Evolutionary conservation across 53 echinoderm and acorn worm genomes (phyloP), one percentile per base, ranked within the genome.

Genomic region (Echinarachnius parma): DNA sequence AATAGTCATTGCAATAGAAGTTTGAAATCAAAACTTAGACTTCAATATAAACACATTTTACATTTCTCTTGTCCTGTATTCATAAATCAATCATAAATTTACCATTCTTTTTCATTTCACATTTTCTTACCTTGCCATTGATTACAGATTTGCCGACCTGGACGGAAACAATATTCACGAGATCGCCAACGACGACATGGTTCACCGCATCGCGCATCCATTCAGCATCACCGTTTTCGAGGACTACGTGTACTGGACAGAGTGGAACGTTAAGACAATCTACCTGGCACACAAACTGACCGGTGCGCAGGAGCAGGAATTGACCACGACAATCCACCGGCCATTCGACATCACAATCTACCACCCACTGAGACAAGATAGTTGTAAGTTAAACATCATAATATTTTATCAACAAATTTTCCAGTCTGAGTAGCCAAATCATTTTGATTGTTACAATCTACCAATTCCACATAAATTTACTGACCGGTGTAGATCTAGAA

Each of bases 261-360:
- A 95, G 67, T 95, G 96, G 96, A 95, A 95, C 32, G 61, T 76
- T 19, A 91, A 87, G 71, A 68, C 53, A 32, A 31, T 95, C 29
- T 87, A 78, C 80, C 84, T 79, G 27, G 96, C 90, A 9, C 74
- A 95, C 67, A 95, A 95, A 69, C 68, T 84, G 44, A 68, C 28
- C 9, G 96, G 96, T 9, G 33, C 13, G 18, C 30, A 72, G 3
- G 66, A 81, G 61, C 50, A 39, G 32, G 77, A 85, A 22, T 46
- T 91, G 1, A 31, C 61, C 11, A 60, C 56, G 0, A 71, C 76
- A 7, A 28, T 87, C 25, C 96, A 91, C 48, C 75, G 96, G 21
- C 96, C 96, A 0, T 64, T 91, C 25, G 87, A 66, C 60, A 84
- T 95, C 29, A 75, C 76, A 18, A 55, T 87, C 19, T 47, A 86